Evolutionary conservation across 2,888 invertebrate genomes (phyloP), one percentile per base, ranked within the genome.

Genomic region (Drosophila melanosoma): DNA sequence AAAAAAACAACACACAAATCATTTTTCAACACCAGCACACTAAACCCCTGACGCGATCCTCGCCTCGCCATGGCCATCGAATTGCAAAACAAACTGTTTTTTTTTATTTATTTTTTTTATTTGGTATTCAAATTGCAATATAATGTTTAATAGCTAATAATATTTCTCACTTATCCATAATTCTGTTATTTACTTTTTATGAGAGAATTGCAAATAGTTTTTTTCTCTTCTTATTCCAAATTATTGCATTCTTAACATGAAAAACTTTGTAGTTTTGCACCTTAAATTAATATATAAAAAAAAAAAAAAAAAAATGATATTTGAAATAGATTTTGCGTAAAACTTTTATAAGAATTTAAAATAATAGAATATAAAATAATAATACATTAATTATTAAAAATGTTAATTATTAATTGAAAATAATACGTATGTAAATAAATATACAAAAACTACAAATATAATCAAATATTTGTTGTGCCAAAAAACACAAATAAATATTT

Each of bases 21-120:
- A 59, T 53, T 60, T 72, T 63, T 69, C 56, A 54, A 23, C 1
- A 49, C 1, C 4, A 17, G 5, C 0, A 26, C 48, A 4, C 5
- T 5, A 26, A 26, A 17, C 20, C 12, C 20, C 20, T 12, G 20
- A 7, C 23, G 1, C 7, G 20, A 8, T 23, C 20, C 45, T 23
- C 45, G 7, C 20, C 7, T 23, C 7, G 7, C 20, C 20, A 8
- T 23, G 20, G 40, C 69, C 53, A 4, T 26, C 3, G 3, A 5
- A n/a, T n/a, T n/a, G 5, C 12, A 6, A 11, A 42, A n/a, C n/a
- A n/a, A 4, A 10, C 10, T 1, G 4, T 10, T 4, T 33, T 3
- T 33, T 10, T 40, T n/a, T n/a, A n/a, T n/a, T n/a, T n/a, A n/a
- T n/a, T 40, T 11, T 1, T 6, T 20, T 8, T 4, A 0, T n/a